Conservation (phyloP, 2,888 invertebrate species). For the Lissonota sp. region DNA sequence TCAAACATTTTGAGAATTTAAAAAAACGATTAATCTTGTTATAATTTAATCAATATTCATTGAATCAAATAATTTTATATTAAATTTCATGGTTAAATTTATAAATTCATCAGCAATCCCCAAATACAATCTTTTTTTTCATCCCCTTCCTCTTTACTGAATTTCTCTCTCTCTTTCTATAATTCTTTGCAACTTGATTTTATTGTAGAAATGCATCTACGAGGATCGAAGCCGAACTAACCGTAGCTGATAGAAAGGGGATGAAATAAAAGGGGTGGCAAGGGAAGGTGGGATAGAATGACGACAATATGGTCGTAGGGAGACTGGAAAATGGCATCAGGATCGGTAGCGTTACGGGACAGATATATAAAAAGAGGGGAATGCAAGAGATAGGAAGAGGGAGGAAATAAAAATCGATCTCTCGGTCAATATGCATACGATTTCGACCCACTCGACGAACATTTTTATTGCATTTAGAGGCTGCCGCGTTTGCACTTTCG, state of each 20-base stretch:
- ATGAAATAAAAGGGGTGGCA: constrained; percentile 37
- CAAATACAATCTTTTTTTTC: too few relatives aligned
- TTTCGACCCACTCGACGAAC: constrained; percentile 80
- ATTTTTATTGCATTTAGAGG: constrained; percentile 80
- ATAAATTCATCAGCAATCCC: too few relatives aligned
- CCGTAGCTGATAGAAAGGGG: constrained; percentile 21
- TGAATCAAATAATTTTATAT: too few relatives aligned
- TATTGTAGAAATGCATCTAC: constrained; percentile 73
- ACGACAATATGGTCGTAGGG: constrained; percentile 34
- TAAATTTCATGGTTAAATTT: too few relatives aligned
- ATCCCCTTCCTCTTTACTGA: too few relatives aligned
- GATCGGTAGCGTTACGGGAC: constrained; percentile 79
- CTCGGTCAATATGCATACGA: constrained; percentile 81
- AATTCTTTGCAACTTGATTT: too few relatives aligned
- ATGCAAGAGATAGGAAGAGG: not conserved
- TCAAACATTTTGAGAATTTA: too few relatives aligned
- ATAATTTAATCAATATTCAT: too few relatives aligned
- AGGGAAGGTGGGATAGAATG: constrained; percentile 31
- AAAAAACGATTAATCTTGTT: too few relatives aligned
- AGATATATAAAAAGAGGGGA: constrained; percentile 10
- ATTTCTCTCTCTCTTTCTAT: not conserved
- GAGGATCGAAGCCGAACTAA: constrained; percentile 56
- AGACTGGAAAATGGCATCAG: constrained; percentile 64
- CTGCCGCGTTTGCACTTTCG: constrained; percentile 56
- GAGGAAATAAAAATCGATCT: constrained; percentile 70